Evolutionary conservation across 2,113 vertebrate genomes (phyloP).

Genomic region (Mohoua ochrocephala): DNA sequence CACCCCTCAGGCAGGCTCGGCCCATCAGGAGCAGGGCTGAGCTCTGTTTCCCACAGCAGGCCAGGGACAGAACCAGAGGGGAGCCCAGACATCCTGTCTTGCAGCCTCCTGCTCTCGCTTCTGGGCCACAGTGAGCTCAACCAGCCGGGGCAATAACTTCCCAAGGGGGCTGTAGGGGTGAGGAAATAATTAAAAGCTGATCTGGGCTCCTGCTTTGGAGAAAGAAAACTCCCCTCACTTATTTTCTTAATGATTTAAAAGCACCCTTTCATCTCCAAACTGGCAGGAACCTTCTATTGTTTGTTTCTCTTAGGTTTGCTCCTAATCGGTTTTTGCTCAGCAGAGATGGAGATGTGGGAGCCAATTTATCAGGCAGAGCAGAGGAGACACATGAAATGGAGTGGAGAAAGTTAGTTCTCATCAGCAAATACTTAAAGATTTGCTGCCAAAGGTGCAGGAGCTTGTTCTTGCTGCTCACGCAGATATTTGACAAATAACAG

Average conservation of each 20-base stretch:
- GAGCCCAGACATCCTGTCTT: conserved; percentile 32
- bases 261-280: neutral
- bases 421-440: neutral
- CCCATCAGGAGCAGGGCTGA: neutral
- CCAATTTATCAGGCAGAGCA: neutral
- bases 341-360: neutral
- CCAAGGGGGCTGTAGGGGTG: neutral
- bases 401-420: neutral
- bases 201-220: neutral
- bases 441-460: neutral
- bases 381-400: neutral
- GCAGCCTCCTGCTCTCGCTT: neutral
- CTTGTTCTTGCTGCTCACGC: neutral
- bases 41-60: neutral
- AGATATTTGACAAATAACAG: neutral
- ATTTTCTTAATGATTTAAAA: conserved; percentile 3
- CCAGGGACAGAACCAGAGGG: neutral
- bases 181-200: conserved; percentile 21
- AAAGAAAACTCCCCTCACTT: neutral
- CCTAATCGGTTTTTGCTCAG: neutral
- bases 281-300: neutral
- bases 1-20: neutral
- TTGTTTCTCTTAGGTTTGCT: neutral
- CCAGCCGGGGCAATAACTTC: neutral
- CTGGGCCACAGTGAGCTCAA: neutral